These are phyloP conservation scores for Heliconius himera DNA, from an alignment of 1,140 invertebrate species.

Conservation along the genomic window DNA sequence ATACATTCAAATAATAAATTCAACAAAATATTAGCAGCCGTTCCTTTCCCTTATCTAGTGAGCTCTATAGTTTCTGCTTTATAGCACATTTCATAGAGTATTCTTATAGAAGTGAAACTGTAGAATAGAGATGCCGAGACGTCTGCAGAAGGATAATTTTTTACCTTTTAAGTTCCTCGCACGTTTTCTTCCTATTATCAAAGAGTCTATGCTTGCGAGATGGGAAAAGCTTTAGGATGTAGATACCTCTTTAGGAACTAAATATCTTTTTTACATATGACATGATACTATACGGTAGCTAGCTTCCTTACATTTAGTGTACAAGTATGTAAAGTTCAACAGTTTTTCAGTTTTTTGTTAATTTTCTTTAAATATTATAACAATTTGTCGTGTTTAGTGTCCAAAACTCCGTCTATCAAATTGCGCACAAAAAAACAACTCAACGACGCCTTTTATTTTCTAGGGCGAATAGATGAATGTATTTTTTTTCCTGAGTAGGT, in stretches of 20 bases:
- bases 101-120: not conserved
- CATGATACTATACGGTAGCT: not conserved
- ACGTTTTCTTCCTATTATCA: constrained; percentile 27
- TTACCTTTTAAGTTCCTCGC: constrained; percentile 32
- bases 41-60: not conserved
- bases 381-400: too few species aligned
- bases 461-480: too few species aligned
- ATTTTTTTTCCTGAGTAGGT: too few species aligned
- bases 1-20: not conserved
- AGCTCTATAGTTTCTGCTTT: not conserved
- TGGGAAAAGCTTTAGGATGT: constrained; percentile 7
- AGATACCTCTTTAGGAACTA: not conserved
- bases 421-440: too few species aligned
- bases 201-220: constrained; percentile 22
- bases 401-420: too few species aligned
- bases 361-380: too few species aligned
- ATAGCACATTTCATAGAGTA: not conserved
- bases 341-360: too few species aligned
- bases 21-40: not conserved
- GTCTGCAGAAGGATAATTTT: constrained; percentile 32
- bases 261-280: not conserved
- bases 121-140: constrained; percentile 18
- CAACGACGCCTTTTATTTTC: too few species aligned
- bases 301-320: not conserved
- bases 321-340: not conserved